Evolutionary conservation across 2,888 invertebrate genomes (phyloP), one percentile per base, ranked within the genome.

Genomic region (Stenoptilia bipunctidactyla): DNA sequence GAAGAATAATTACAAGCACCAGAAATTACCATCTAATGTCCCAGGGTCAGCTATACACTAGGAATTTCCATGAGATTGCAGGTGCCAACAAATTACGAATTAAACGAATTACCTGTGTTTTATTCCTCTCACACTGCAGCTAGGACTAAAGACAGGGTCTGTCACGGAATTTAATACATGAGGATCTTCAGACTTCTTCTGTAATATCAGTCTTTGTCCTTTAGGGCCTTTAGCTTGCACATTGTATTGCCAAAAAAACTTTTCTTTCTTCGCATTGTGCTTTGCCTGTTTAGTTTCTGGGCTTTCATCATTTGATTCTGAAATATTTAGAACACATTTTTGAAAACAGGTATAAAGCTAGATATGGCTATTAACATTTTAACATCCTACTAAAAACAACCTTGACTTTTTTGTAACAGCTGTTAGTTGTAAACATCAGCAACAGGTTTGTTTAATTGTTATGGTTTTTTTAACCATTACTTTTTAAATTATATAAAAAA

Each of bases 231-330:
- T 97, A 1, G 97, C 94, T 77, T 98, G 98, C 0, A 97, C 96
- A 83, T 98, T 98, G 72, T 98, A 98, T 70, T 98, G 98, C 98
- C 98, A 98, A 70, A 98, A 98, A 75, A 88, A 97, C 45, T 92
- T 87, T 61, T 96, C 95, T 53, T 91, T 93, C 68, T 93, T 94
- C 38, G 77, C 69, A 46, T 51, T 61, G 15, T 62, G 62, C 10
- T 80, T 61, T 14, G 73, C 61, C 44, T 84, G 69, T 59, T 75
- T 80, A 42, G 64, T 63, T 61, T 85, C 87, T 43, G 85, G 71
- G 27, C 84, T 77, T 45, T 90, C 89, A 50, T 90, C 88, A 60
- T 89, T 90, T 12, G 89, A 89, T 58, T 90, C 90, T 87, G 66
- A 35, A 66, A 61, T 51, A 45, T 33, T 30, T 20, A 39, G 9